Evolutionary conservation across 2,113 vertebrate genomes (phyloP).

Genomic region (Motacilla alba): DNA sequence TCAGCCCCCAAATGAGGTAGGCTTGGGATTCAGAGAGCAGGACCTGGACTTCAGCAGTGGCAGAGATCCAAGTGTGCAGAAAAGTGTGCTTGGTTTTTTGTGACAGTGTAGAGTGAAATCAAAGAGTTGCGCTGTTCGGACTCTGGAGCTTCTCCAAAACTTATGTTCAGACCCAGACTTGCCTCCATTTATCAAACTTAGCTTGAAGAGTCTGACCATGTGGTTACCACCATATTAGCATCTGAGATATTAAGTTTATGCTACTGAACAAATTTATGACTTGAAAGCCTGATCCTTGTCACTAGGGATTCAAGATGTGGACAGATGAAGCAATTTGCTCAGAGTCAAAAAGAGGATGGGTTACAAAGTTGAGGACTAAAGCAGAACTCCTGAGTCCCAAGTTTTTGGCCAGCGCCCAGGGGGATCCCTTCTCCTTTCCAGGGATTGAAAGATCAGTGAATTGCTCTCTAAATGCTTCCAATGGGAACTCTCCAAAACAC

Average conservation of each 20-base stretch:
- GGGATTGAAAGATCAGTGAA: background rate
- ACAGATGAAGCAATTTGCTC: conserved; percentile 23
- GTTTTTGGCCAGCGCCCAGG: background rate
- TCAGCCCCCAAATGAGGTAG: background rate
- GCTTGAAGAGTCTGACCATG: background rate
- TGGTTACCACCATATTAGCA: conserved; percentile 6
- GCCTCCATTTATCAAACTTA: conserved; percentile 35
- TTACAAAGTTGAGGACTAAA: background rate
- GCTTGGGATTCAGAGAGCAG: background rate
- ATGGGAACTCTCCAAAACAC: background rate
- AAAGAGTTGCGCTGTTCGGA: background rate
- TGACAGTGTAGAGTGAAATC: background rate
- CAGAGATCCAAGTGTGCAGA: background rate
- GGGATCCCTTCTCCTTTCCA: background rate
- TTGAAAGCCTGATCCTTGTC: conserved; percentile 39
- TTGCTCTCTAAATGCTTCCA: conserved; percentile 17
- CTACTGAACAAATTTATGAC: conserved; percentile 38
- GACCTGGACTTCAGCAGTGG: background rate
- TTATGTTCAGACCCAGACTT: background rate
- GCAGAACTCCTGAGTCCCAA: background rate
- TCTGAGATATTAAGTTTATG: conserved; percentile 38
- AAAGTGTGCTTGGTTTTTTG: background rate
- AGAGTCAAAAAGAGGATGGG: background rate
- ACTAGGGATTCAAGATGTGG: background rate
- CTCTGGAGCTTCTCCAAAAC: conserved; percentile 41